Base-by-base conservation (phyloP, 2,888 invertebrate genomes). In the Sceliomorpha sp. region DNA sequence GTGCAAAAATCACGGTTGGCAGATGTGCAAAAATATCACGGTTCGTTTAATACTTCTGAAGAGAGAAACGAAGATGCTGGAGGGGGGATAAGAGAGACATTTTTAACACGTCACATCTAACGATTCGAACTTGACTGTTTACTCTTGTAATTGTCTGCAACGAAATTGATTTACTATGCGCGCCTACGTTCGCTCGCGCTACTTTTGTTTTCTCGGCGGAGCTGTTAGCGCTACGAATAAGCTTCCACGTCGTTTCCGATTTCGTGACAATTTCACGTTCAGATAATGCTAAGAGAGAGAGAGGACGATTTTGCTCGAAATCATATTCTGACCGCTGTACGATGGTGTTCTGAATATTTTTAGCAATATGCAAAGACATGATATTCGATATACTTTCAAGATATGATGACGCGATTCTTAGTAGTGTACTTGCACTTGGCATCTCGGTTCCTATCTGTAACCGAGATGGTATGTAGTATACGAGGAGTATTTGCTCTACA, bases 71-170 rank as follows among this genome's bases (percentile, higher is more conserved):
- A 26, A 45, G 32, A 51, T 24, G 26, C 31, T 24, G 34, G 40
- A 45, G 20, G 37, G 45, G 29, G 14, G 17, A 45, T 20, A 40
- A 40, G 39, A 39, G 58, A 55, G 40, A 26, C 20, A 45, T 29
- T 37, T 44, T 36, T 9, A 37, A 27, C 44, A 12, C 31, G 29
- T 8, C 29, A 51, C 39, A 17, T 45, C 31, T 47, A 47, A 59
- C 50, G n/a, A 37, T 51, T 37, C 31, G 58, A 58, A 58, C 62
- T 67, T 56, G 55, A 27, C 62, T 70, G 56, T 73, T 75, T 73
- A 51, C 73, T 29, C 42, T 63, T 44, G 42, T 70, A 72, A 72
- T 73, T 64, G 70, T 40, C 51, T 56, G 64, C 42, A 40, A 26
- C 37, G 53, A 48, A 62, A 47, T 44, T 36, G 45, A 56, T 56